Conservation (phyloP, 2,888 invertebrate species). For the Stenurella melanura region DNA sequence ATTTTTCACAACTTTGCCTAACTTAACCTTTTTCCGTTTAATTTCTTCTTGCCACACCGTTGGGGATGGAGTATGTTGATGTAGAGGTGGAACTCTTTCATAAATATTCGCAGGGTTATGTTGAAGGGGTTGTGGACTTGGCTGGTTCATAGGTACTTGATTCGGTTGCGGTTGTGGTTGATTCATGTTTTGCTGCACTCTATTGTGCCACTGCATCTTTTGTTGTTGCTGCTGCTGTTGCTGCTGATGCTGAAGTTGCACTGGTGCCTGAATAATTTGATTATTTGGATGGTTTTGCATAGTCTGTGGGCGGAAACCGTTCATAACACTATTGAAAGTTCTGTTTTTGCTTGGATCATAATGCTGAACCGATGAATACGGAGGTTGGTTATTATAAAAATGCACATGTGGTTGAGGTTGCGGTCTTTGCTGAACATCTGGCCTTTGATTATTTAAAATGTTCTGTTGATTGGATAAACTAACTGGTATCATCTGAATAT, state of each 20-base stretch:
- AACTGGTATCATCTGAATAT: conserved; percentile 67
- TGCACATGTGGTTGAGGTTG: conserved; percentile 59
- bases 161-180: conserved; percentile 62
- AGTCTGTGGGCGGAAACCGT: conserved; percentile 65
- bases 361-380: conserved; percentile 61
- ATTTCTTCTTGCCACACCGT: conserved; percentile 76
- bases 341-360: conserved; percentile 70
- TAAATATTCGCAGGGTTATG: conserved; percentile 76
- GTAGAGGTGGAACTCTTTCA: conserved; percentile 83
- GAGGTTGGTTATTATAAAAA: conserved; percentile 51
- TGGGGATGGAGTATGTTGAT: conserved; percentile 80
- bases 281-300: conserved; percentile 61
- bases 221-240: conserved; percentile 75
- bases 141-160: conserved; percentile 57
- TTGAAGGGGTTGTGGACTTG: conserved; percentile 61
- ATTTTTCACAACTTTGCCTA: conserved; percentile 76
- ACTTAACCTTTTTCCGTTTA: conserved; percentile 77
- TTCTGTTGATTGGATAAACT: conserved; percentile 64
- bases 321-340: conserved; percentile 62
- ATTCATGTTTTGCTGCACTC: conserved; percentile 66
- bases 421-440: conserved; percentile 39
- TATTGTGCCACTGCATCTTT: conserved; percentile 75
- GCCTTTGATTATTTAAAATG: conserved; percentile 52
- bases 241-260: conserved; percentile 69
- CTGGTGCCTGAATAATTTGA: conserved; percentile 70